phyloP scores from a whole-genome alignment of 2,113 vertebrate genomes.

The Oreochromis niloticus region DNA sequence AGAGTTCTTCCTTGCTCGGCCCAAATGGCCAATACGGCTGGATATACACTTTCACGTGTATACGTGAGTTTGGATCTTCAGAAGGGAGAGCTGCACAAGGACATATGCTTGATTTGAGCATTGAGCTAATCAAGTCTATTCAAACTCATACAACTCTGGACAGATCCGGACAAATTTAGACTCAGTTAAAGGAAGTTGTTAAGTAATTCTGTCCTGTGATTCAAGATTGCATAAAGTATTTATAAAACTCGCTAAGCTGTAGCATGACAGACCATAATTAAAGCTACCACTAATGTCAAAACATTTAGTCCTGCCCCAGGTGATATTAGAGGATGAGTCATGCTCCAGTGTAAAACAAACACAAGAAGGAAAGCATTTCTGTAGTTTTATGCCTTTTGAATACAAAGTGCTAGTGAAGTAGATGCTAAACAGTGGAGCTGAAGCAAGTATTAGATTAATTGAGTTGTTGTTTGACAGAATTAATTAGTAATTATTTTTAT shows the following conservation, averaged over 20 bases:
- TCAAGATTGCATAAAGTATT: not conserved
- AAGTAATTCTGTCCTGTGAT: not conserved
- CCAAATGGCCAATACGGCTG: not conserved
- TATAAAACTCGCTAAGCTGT: not conserved
- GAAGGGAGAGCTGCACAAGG: not conserved
- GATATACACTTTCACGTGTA: not conserved
- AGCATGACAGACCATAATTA: not conserved
- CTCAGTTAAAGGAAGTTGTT: not conserved
- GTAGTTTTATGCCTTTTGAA: not conserved
- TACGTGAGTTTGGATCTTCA: not conserved
- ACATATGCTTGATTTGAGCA: not conserved
- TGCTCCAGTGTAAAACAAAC: not conserved
- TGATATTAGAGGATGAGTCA: not conserved
- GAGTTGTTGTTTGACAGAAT: no score
- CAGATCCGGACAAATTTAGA: not conserved
- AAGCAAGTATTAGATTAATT: not conserved
- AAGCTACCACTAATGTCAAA: not conserved
- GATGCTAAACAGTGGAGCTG: not conserved
- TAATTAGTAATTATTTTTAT: not conserved
- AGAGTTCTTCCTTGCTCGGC: slow-evolving; percentile 30
- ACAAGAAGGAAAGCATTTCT: not conserved
- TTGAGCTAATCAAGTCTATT: not conserved
- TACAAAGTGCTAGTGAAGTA: not conserved
- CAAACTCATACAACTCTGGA: not conserved
- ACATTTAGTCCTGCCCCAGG: not conserved